Evolutionary conservation across 2,113 vertebrate species (phyloP), one percentile per base, ranked within the genome.

Genomic region (Tautogolabrus adspersus): DNA sequence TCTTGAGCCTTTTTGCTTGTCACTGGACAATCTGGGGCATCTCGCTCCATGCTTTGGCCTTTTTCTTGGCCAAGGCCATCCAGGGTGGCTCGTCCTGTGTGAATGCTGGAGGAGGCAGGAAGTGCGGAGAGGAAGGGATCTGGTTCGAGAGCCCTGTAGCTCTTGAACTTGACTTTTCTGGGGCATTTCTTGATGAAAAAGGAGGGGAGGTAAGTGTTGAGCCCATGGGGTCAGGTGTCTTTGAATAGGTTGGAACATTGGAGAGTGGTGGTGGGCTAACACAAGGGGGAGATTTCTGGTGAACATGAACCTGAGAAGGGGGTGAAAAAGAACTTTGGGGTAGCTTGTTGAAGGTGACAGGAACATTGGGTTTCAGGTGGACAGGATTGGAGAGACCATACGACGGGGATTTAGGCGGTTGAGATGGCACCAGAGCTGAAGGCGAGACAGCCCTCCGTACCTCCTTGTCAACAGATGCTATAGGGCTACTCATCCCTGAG

Each of bases 11-110:
- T 11, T 12, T 61, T 18, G 12, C 37, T 11, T 42, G 47, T 93
- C 91, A 96, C 88, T 97, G 94, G 42, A 96, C 95, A 1, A 92
- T 95, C 82, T 97, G 95, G 8, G 95, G 92, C 93, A 96, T 96
- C 71, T 96, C 95, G 40, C 96, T 98, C 96, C 97, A 98, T 8
- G 96, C 97, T 91, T 98, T 96, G 86, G 97, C 95, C 89, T 98
- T 99, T 91, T 99, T 96, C 94, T 97, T 97, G 83, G 97, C 96
- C 88, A 99, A 72, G 0, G 95, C 97, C 79, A 99, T 94, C 97
- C 97, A 99, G 1, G 95, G 95, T 0, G 96, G 97, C 82, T 97
- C 96, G 0, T 88, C 92, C 15, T 94, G 87, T 59, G 91, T 72
- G 77, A 91, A 67, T 0, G 87, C 47, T 1, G 77, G 57, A 21